These are phyloP conservation scores for Oophaga sylvatica DNA, from an alignment of 2,797 vertebrate species.

Conservation along the genomic window DNA sequence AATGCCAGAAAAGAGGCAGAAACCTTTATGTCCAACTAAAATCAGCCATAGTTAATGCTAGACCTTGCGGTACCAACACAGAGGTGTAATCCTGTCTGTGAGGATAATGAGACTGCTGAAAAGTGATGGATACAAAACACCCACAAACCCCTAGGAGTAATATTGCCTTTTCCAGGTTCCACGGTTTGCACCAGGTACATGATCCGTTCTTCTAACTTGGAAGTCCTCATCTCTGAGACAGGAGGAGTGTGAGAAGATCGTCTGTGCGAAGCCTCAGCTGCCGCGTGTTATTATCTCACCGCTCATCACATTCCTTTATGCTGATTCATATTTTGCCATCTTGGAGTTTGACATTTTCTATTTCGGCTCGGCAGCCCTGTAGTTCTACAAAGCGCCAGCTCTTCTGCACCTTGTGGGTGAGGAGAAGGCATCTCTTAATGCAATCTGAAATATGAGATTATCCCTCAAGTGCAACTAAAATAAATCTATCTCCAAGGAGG, in stretches of 20 bases:
- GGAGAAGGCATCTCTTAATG: background rate
- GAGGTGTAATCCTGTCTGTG: no score
- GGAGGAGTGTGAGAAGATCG: background rate
- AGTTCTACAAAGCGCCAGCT: background rate
- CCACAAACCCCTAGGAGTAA: no score
- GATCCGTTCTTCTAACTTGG: background rate
- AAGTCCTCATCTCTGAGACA: background rate
- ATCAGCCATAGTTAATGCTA: no score
- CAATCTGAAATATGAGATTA: background rate
- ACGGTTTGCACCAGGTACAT: background rate
- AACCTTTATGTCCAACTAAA: no score
- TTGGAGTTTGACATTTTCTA: background rate
- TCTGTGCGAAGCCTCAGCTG: background rate
- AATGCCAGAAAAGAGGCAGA: no score
- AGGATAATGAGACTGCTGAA: no score
- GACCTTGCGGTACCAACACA: no score
- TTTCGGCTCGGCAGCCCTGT: background rate
- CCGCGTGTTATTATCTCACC: background rate
- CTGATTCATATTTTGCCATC: conserved; percentile 1
- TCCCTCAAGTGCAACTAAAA: background rate
- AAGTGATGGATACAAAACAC: no score
- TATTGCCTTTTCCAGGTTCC: background rate
- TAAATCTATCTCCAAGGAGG: background rate
- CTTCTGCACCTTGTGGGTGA: background rate
- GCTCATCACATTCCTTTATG: background rate